phyloP scores from a whole-genome alignment of 2,113 vertebrate species.

The Poecilia latipinna region DNA sequence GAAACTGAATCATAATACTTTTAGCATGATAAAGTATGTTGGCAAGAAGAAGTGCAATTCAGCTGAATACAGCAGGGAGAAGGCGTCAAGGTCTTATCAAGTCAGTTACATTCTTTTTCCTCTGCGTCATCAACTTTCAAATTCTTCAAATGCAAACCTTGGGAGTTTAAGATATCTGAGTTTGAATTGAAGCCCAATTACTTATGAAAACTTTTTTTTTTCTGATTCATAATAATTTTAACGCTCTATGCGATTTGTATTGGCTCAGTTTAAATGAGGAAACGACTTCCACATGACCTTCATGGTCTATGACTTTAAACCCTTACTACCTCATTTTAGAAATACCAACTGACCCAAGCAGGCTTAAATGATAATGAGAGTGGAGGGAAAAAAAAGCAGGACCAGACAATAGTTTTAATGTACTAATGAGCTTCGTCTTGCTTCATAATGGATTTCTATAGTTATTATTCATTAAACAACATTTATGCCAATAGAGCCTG shows the following conservation, averaged over 20 bases:
- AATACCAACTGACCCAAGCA: constrained; percentile 10
- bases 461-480: constrained; percentile 7
- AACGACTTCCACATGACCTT: constrained; percentile 21
- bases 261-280: constrained; percentile 12
- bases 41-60: background rate
- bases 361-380: constrained; percentile 11
- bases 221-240: constrained; percentile 41
- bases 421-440: background rate
- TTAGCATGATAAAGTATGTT: too few relatives aligned
- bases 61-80: background rate
- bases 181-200: constrained; percentile 18
- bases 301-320: constrained; percentile 7
- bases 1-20: too few relatives aligned
- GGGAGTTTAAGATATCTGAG: background rate
- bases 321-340: constrained; percentile 51
- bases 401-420: background rate
- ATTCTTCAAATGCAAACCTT: background rate
- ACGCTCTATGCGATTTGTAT: background rate
- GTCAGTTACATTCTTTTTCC: background rate
- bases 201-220: constrained; percentile 6
- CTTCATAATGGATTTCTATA: background rate
- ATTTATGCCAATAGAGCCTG: constrained; percentile 10
- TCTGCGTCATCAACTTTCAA: background rate
- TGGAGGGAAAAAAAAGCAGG: constrained; percentile 23
- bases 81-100: background rate